Percentiles rank a stretch among this genome's conserved stretches.
Evolutionary conservation across 2,888 invertebrate species (phyloP).

Genomic region (Apodemia hepburni): DNA sequence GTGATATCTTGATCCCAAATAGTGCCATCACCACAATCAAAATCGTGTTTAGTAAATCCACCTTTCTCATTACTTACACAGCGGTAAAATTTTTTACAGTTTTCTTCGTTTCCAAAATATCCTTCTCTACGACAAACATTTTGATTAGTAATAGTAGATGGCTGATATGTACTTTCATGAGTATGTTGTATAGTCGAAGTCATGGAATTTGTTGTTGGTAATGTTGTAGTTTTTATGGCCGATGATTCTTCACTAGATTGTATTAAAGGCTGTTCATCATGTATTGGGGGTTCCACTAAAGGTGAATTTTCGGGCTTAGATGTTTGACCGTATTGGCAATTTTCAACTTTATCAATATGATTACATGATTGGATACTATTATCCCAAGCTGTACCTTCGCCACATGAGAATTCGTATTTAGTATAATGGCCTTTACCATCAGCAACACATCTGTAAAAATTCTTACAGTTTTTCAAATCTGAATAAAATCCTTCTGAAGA

Average conservation of each 20-base stretch:
- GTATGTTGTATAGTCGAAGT: background rate
- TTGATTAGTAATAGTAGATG: conserved; percentile 8
- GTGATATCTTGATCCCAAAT: conserved; percentile 79
- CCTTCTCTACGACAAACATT: conserved; percentile 16
- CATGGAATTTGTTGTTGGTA: background rate
- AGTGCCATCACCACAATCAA: conserved; percentile 79
- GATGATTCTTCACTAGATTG: conserved; percentile 1
- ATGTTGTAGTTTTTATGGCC: background rate
- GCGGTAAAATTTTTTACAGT: conserved; percentile 44
- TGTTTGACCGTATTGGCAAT: conserved; percentile 24
- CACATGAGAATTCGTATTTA: conserved; percentile 82
- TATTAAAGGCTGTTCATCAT: conserved; percentile 7
- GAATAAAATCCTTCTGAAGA: conserved; percentile 59
- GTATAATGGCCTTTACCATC: conserved; percentile 66
- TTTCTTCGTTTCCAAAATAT: conserved; percentile 18
- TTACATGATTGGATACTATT: conserved; percentile 79
- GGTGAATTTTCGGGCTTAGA: background rate
- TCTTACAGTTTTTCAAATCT: conserved; percentile 83
- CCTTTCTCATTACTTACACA: conserved; percentile 77
- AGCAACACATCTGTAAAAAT: conserved; percentile 86
- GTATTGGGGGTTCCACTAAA: background rate
- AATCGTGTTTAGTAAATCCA: conserved; percentile 70
- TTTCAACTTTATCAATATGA: conserved; percentile 43
- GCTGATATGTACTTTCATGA: background rate
- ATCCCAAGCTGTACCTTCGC: conserved; percentile 86